These are phyloP conservation scores for Brenthis hecate DNA, from an alignment of 2,888 invertebrate species.

Conservation along the genomic window DNA sequence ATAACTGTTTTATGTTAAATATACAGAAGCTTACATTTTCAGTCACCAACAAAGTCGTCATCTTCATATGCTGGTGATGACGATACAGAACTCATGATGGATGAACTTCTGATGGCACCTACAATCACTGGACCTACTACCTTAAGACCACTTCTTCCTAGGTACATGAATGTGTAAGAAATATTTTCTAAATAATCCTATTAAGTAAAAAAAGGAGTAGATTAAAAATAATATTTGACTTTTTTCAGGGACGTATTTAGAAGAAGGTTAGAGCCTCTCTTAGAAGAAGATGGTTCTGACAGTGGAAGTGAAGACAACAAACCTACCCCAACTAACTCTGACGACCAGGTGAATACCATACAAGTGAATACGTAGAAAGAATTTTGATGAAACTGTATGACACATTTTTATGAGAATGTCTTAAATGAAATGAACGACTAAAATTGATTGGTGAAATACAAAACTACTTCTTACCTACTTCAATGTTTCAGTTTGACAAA, in stretches of 20 bases:
- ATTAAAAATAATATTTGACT: constrained; percentile 14
- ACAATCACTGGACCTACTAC: constrained; percentile 88
- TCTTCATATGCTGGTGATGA: constrained; percentile 87
- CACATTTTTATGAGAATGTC: background rate
- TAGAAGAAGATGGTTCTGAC: constrained; percentile 91
- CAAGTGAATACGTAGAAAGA: constrained; percentile 7
- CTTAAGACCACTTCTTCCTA: constrained; percentile 86
- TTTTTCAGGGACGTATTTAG: constrained; percentile 79
- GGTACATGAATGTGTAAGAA: constrained; percentile 61
- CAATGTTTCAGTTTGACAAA: constrained; percentile 25
- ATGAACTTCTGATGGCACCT: constrained; percentile 89
- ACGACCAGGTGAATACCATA: constrained; percentile 78
- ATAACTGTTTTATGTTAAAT: constrained; percentile 22
- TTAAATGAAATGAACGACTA: background rate
- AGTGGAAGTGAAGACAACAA: constrained; percentile 79
- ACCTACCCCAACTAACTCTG: constrained; percentile 74
- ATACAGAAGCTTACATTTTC: constrained; percentile 47
- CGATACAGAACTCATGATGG: constrained; percentile 92
- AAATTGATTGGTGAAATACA: background rate
- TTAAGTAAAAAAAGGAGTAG: constrained; percentile 30
- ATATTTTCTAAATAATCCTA: background rate
- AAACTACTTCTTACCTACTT: background rate
- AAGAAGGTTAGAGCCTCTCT: constrained; percentile 90
- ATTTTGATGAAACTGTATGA: background rate
- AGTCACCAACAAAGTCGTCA: constrained; percentile 85